Conservation (phyloP, 2,113 vertebrate species). For the Toxostoma redivivum region DNA sequence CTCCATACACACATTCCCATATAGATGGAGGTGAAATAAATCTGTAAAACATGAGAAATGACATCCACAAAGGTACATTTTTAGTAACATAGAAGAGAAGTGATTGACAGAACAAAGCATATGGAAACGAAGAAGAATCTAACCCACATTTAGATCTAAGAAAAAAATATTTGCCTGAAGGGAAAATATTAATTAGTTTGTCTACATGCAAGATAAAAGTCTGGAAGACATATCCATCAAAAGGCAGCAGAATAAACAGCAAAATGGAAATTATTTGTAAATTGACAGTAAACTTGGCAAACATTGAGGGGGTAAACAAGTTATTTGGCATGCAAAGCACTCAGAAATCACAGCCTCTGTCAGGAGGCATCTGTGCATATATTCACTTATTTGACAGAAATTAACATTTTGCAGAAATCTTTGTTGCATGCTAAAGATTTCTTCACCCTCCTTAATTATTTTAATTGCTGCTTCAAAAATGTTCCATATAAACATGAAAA, state of each 20-base stretch:
- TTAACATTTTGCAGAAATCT: conserved; percentile 88
- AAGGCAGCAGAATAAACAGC: conserved; percentile 85
- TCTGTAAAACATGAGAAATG: conserved; percentile 71
- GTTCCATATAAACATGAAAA: conserved; percentile 73
- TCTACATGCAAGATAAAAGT: conserved; percentile 92
- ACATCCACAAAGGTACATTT: conserved; percentile 75
- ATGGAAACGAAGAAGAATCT: conserved; percentile 87
- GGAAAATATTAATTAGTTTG: conserved; percentile 98
- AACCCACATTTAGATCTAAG: conserved; percentile 94
- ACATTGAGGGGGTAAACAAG: conserved; percentile 84
- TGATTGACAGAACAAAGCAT: conserved; percentile 95
- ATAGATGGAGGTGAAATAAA: conserved; percentile 59
- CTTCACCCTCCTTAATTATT: conserved; percentile 86
- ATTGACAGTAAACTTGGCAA: conserved; percentile 91
- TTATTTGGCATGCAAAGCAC: conserved; percentile 81
- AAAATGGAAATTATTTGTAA: conserved; percentile 95
- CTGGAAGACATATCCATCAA: conserved; percentile 91
- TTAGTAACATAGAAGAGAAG: conserved; percentile 77
- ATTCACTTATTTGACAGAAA: conserved; percentile 87
- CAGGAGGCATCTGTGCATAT: conserved; percentile 87
- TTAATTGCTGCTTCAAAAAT: conserved; percentile 81
- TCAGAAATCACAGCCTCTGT: conserved; percentile 82
- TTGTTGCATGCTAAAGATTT: conserved; percentile 85
- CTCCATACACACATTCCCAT: conserved; percentile 30
- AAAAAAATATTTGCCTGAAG: conserved; percentile 97